A percentile compares a stretch with the other conserved stretches of the same genome.
These are phyloP conservation scores for Hydrotaea cyrtoneurina DNA, from an alignment of 2,888 invertebrate species.

Conservation along the genomic window DNA sequence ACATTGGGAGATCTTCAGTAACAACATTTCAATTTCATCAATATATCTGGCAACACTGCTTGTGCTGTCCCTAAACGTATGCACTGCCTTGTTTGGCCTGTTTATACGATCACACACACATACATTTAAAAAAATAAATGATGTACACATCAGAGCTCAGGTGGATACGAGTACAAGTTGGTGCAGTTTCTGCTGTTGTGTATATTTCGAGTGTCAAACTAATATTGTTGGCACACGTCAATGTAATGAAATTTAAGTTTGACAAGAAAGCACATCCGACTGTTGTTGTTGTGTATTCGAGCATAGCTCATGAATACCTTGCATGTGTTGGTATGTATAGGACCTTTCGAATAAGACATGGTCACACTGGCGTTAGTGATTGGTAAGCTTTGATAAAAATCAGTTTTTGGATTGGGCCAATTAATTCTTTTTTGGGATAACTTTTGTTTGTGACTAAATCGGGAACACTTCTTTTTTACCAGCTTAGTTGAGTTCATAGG, in stretches of 20 bases:
- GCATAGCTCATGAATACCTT: not conserved
- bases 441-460: too few species aligned
- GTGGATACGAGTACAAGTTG: not conserved
- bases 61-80: slow-evolving; percentile 38
- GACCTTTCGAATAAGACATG: not conserved
- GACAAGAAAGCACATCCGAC: not conserved
- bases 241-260: slow-evolving; percentile 61
- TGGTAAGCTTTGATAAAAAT: too few species aligned
- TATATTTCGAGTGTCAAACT: slow-evolving; percentile 60
- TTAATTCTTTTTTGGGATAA: too few species aligned
- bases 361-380: too few species aligned
- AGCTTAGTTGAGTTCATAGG: too few species aligned
- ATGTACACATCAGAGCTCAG: not conserved
- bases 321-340: not conserved
- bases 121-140: not conserved
- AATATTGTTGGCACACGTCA: slow-evolving; percentile 65
- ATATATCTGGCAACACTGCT: too few species aligned
- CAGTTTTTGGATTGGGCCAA: too few species aligned
- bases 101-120: slow-evolving; percentile 26
- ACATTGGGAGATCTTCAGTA: too few species aligned
- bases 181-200: slow-evolving; percentile 6
- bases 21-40: too few species aligned
- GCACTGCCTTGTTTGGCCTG: slow-evolving; percentile 27
- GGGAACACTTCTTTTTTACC: too few species aligned
- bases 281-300: not conserved